Base-by-base conservation (phyloP, 2,113 vertebrate species). In the Gambusia affinis region DNA sequence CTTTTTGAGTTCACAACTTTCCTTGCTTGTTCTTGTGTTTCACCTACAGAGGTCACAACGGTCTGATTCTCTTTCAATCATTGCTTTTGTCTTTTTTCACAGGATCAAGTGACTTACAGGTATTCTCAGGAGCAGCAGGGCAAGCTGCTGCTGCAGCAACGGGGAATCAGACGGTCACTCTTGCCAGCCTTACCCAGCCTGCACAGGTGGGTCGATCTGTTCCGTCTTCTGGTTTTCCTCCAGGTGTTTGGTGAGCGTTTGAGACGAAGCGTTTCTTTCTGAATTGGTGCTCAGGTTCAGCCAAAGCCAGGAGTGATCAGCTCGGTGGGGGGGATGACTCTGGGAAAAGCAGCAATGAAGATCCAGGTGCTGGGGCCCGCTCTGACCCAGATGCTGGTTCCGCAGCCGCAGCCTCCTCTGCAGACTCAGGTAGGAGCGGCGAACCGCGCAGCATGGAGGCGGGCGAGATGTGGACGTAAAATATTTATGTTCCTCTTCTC, bases 251-350 rank as follows among this genome's bases (percentile, higher is more conserved):
- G 1, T 57, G 7, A 35, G 22, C 1, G 0, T 60, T 24, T 27
- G 12, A 2, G 27, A n/a, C 0, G 8, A 17, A 12, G 1, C 4
- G 2, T 39, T 65, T 39, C 19, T 22, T 11, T 19, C 4, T 72
- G 0, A 10, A 31, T 71, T 17, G 29, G 17, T 24, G 19, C 0
- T 0, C 70, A 92, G 91, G 88, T 91, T 62, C 94, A 97, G 95
- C 77, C 94, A 28, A 95, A 95, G 82, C 83, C 95, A 24, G 95
- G 93, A 60, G 93, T 95, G 73, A 95, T 97, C 83, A 95, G 94
- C 81, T 94, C 95, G 2, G 89, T 95, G 2, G 91, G 95, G 15
- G 88, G 89, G 27, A 84, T 93, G 70, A 82, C 79, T 70, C 85
- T 95, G n/a, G 92, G 92, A 27, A 95, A 94, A 74, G 90, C 78